Base-by-base conservation (phyloP, 2,888 invertebrate genomes). In the Cremastinae sp. region DNA sequence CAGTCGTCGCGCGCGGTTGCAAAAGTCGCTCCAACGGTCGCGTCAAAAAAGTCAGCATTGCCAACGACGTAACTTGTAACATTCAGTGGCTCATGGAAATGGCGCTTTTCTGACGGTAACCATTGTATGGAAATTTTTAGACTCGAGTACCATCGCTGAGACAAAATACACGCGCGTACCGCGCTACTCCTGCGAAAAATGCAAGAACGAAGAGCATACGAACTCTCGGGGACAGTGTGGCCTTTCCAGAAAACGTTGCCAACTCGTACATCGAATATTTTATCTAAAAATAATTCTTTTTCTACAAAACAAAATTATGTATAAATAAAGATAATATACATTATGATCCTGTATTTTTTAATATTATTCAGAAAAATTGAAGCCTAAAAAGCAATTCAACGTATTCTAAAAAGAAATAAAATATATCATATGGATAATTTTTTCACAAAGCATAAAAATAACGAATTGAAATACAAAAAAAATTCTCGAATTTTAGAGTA, bases 51-150 rank as follows among this genome's bases (percentile, higher is more conserved):
- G 28, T 28, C 61, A 61, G 53, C 70, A 41, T 62, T 45, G 36
- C 62, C 62, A 45, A 79, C 28, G 28, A 28, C 68, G 75, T 79
- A 79, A 80, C 75, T 56, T 65, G 72, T 58, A 65, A 66, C 61
- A 76, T 68, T 71, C 68, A 61, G 65, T 59, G 72, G 70, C 78
- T 78, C 75, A 89, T 88, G 88, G 87, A 88, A 88, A 88, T 89
- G 86, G 85, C 83, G 83, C 79, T 81, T 75, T 69, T 61, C 80
- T 22, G 51, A 47, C 58, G 75, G 74, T 78, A 80, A 82, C 84
- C 83, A 89, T 89, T 89, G 89, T 89, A 89, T 89, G 89, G 88
- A 88, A 89, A 89, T 86, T 85, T 82, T 62, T 49, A 70, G 70
- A 69, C 61, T 69, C 73, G 47, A 83, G 80, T 80, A 81, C 83